These are phyloP conservation scores for Graptemys geographica DNA, from an alignment of 2,797 vertebrate genomes.

Conservation along the genomic window DNA sequence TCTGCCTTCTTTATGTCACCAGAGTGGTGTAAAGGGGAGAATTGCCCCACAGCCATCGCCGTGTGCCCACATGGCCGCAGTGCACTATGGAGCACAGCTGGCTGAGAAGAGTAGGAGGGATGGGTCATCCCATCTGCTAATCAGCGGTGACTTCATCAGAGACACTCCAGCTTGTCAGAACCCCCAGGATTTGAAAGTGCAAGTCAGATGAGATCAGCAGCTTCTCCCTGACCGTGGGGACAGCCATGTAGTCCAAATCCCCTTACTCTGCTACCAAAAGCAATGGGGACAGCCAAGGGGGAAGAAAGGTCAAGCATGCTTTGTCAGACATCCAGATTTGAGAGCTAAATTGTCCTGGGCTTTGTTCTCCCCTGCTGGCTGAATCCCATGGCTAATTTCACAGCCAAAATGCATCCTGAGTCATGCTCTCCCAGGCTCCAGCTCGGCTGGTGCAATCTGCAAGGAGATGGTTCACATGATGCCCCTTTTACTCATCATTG, in stretches of 20 bases:
- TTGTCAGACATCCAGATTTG: background rate
- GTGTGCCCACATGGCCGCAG: fast-evolving
- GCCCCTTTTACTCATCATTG: fast-evolving
- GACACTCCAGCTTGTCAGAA: fast-evolving
- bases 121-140: background rate
- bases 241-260: background rate
- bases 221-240: background rate
- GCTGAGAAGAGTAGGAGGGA: background rate
- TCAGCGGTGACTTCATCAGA: background rate
- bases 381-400: background rate
- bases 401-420: background rate
- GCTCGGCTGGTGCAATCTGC: background rate
- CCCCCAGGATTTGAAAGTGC: background rate
- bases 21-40: fast-evolving
- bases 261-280: fast-evolving
- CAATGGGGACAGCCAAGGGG: background rate
- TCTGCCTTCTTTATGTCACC: background rate
- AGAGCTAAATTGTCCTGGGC: background rate
- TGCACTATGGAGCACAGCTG: background rate
- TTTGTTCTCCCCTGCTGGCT: background rate
- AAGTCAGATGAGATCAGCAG: background rate
- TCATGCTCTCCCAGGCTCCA: background rate
- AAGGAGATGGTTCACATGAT: background rate
- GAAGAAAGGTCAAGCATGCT: background rate
- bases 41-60: too few relatives aligned